Evolutionary conservation across 2,113 vertebrate species (phyloP).

Genomic region (Syrrhaptes paradoxus): DNA sequence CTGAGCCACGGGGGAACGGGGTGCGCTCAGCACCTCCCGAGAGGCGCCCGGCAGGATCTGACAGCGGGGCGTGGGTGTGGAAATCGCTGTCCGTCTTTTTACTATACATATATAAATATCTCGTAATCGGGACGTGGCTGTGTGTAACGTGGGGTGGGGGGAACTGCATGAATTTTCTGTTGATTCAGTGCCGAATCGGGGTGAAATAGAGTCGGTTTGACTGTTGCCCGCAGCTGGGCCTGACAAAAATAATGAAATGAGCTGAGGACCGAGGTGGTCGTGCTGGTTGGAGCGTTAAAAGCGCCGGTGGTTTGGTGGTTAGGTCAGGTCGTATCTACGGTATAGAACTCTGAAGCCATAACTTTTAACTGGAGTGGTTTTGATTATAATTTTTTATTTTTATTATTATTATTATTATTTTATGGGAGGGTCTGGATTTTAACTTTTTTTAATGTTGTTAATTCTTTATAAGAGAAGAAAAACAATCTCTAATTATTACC

Average conservation of each 20-base stretch:
- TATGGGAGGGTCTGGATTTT: slow-evolving; percentile 77
- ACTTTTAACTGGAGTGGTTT: slow-evolving; percentile 82
- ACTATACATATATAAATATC: slow-evolving; percentile 39
- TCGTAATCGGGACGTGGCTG: slow-evolving; percentile 62
- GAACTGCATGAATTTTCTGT: slow-evolving; percentile 64
- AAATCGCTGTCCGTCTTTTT: slow-evolving; percentile 54
- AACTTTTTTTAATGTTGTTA: slow-evolving; percentile 75
- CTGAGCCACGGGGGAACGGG: neutral
- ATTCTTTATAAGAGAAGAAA: slow-evolving; percentile 78
- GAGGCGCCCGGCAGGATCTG: neutral
- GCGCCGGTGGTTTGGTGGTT: slow-evolving; percentile 5
- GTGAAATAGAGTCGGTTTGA: neutral
- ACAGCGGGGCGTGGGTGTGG: slow-evolving; percentile 7
- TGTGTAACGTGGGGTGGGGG: slow-evolving; percentile 55
- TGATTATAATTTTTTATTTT: slow-evolving; percentile 5
- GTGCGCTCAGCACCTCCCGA: neutral
- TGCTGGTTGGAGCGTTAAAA: neutral
- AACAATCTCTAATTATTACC: slow-evolving; percentile 78
- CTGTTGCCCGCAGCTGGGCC: neutral
- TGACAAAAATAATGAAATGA: neutral
- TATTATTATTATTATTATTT: slow-evolving; percentile 30
- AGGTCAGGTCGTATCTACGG: slow-evolving; percentile 41
- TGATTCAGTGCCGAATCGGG: neutral
- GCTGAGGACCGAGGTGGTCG: neutral
- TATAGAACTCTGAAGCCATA: slow-evolving; percentile 80